Conservation (phyloP, 2,888 invertebrate genomes). For the Myopa testacea region DNA sequence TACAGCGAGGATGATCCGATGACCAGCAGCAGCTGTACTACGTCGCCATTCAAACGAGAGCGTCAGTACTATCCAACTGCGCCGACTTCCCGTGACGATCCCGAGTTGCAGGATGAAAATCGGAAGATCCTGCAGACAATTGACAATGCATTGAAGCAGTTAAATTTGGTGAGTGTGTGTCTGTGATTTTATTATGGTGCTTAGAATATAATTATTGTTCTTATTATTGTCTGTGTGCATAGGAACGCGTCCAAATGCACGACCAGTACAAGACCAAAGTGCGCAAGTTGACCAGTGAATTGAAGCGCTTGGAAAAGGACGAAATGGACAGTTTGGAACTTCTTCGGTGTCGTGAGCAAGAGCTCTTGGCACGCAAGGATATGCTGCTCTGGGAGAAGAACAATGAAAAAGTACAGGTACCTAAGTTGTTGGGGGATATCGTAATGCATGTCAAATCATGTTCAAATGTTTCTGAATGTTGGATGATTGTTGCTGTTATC, state of each 20-base stretch:
- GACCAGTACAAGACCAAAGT: conserved; percentile 68
- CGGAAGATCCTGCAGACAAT: conserved; percentile 76
- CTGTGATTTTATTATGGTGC: too few species aligned
- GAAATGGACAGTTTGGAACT: conserved; percentile 72
- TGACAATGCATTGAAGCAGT: conserved; percentile 77
- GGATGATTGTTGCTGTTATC: background rate
- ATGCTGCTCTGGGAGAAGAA: conserved; percentile 68
- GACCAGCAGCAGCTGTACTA: conserved; percentile 50
- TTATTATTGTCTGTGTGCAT: conserved; percentile 44
- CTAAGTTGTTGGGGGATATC: conserved; percentile 22
- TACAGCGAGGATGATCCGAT: conserved; percentile 63
- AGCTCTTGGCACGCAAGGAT: conserved; percentile 65
- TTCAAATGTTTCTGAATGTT: background rate
- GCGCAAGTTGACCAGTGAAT: conserved; percentile 68
- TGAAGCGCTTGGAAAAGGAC: conserved; percentile 69
- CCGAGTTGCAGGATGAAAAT: conserved; percentile 74
- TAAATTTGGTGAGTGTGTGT: conserved; percentile 64
- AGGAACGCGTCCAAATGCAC: conserved; percentile 70
- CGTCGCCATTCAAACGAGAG: conserved; percentile 63
- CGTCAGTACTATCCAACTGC: conserved; percentile 66
- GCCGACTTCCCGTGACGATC: conserved; percentile 70
- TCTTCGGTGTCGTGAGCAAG: conserved; percentile 71
- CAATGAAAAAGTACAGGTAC: conserved; percentile 68
- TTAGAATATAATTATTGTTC: background rate
- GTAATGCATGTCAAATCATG: too few species aligned